phyloP scores from a whole-genome alignment of 2,797 vertebrate genomes.

The Hemitrygon akajei region DNA sequence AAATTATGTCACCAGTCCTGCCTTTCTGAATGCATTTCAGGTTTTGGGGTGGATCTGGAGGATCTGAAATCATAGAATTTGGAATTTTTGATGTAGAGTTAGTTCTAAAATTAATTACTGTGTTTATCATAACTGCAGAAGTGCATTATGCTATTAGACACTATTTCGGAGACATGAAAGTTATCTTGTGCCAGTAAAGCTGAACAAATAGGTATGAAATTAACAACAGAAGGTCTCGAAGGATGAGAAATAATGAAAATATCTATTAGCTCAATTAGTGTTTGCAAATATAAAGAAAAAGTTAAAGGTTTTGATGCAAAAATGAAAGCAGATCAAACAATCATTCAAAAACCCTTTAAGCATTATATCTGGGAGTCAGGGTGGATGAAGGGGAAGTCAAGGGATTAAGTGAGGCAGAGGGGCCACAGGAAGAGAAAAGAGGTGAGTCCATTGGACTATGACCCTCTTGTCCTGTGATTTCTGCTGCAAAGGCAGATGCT shows the following conservation, averaged over 20 bases:
- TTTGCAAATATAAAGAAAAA: neutral
- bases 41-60: slow-evolving; percentile 65
- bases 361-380: neutral
- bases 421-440: neutral
- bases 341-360: neutral
- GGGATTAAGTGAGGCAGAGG: neutral
- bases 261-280: neutral
- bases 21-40: slow-evolving; percentile 67
- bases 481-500: neutral
- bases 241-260: neutral
- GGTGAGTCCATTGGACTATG: neutral
- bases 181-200: neutral
- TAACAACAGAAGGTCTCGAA: neutral
- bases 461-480: neutral
- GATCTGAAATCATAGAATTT: slow-evolving; percentile 55
- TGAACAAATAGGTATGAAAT: neutral
- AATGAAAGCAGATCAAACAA: neutral
- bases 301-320: neutral
- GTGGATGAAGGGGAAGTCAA: neutral
- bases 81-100: neutral
- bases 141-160: too few relatives aligned
- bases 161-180: neutral
- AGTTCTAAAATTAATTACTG: neutral
- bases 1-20: slow-evolving; percentile 53
- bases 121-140: neutral